Evolutionary conservation across 2,113 vertebrate species (phyloP), one percentile per base, ranked within the genome.

Genomic region (Pimephales promelas): DNA sequence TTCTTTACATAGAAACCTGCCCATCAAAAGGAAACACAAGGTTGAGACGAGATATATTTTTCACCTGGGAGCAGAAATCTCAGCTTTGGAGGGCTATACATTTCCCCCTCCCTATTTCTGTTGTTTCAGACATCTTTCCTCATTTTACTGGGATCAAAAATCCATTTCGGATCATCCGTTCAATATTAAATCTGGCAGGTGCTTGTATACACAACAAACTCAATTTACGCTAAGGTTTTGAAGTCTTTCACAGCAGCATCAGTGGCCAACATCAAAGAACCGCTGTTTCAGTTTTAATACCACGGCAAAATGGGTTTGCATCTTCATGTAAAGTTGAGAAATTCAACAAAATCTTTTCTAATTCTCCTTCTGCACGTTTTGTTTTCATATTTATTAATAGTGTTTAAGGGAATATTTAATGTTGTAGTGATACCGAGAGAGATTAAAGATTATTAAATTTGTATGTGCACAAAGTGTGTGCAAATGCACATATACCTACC

Each of bases 1-100:
- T 93, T 94, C 93, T 95, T 96, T 96, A 95, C 94, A 95, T 95
- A 93, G 96, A 96, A 96, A 95, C 43, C 90, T 92, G 93, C 90
- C 74, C 92, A 95, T 93, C 87, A 85, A 91, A 90, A 84, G 87
- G 86, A 78, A 85, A 81, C 88, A 87, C 89, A 86, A 84, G 82
- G 68, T 70, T 75, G 71, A 84, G 82, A 57, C 86, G 76, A 96
- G 95, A 94, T 92, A 87, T 94, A 93, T 94, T 96, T 94, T 90
- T 85, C 89, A 86, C 88, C 88, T 90, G 80, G 88, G 87, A 91
- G 89, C 84, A 85, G 40, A 88, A 89, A 87, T 89, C 91, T 86
- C 86, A 92, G 92, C 92, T 94, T 93, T 91, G 93, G 91, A 92
- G 94, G 90, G 90, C 92, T 95, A 93, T 92, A 90, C 92, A 90